A percentile compares a stretch with the other conserved stretches of the same genome.
Evolutionary conservation across 1,140 invertebrate genomes (phyloP).

Genomic region (Meteorus sp.): DNA sequence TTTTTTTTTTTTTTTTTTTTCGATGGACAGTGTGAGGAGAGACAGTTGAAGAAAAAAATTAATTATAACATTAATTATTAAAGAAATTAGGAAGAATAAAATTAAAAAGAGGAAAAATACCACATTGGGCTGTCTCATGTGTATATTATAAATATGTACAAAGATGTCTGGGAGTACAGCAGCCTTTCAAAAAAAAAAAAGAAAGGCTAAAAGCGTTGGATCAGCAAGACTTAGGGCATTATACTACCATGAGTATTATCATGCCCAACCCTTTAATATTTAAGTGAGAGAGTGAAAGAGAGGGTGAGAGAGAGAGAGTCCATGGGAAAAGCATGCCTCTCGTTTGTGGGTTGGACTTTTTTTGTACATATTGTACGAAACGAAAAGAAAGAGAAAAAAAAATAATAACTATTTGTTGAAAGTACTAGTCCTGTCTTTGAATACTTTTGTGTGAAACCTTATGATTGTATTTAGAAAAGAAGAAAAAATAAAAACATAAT

Average conservation of each 20-base stretch:
- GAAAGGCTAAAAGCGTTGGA: slow-evolving; percentile 53
- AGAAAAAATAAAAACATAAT: slow-evolving; percentile 15
- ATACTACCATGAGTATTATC: slow-evolving; percentile 60
- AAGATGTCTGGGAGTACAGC: slow-evolving; percentile 52
- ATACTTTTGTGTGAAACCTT: slow-evolving; percentile 48
- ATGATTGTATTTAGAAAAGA: background rate
- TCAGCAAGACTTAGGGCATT: slow-evolving; percentile 61
- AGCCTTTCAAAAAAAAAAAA: slow-evolving; percentile 43
- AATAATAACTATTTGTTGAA: slow-evolving; percentile 52
- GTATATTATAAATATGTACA: slow-evolving; percentile 38
- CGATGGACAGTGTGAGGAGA: background rate
- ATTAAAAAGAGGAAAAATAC: slow-evolving; percentile 10
- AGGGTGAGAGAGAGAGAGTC: too few relatives aligned
- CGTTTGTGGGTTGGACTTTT: slow-evolving; percentile 58
- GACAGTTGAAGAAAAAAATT: background rate
- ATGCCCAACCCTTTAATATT: slow-evolving; percentile 60
- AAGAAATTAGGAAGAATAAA: background rate
- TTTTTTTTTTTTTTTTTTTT: slow-evolving; percentile 2
- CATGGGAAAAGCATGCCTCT: slow-evolving; percentile 46
- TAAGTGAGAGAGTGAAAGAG: too few relatives aligned
- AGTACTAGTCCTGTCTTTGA: slow-evolving; percentile 59
- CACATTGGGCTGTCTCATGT: slow-evolving; percentile 28
- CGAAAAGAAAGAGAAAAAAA: slow-evolving; percentile 22
- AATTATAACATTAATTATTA: background rate
- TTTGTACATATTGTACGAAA: slow-evolving; percentile 57